Conservation (phyloP, 2,797 vertebrate genomes). For the Botia almorhae region DNA sequence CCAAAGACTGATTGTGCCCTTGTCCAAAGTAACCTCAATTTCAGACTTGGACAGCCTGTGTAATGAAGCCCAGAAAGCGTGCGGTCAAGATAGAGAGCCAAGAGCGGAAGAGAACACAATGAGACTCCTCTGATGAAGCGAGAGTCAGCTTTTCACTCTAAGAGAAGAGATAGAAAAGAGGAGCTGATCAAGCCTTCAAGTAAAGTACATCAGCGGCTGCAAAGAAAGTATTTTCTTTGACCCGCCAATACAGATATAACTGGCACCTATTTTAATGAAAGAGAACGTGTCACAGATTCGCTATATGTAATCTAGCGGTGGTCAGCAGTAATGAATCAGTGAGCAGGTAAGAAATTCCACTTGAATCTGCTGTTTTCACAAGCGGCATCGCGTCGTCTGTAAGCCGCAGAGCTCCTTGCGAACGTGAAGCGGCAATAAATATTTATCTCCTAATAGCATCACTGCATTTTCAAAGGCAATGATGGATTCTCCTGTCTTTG, state of each 20-base stretch:
- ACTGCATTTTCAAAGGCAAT: constrained; percentile 75
- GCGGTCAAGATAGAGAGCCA: constrained; percentile 35
- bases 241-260: constrained; percentile 20
- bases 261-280: constrained; percentile 38
- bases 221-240: constrained; percentile 24
- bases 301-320: constrained; percentile 4
- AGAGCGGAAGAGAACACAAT: constrained; percentile 27
- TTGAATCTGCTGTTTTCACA: constrained; percentile 29
- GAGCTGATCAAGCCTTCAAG: constrained; percentile 37
- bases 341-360: constrained; percentile 36
- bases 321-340: constrained; percentile 14
- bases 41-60: constrained; percentile 46
- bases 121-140: constrained; percentile 16
- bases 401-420: constrained; percentile 45
- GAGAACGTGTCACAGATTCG: constrained; percentile 9
- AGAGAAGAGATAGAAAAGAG: constrained; percentile 32
- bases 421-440: constrained; percentile 70
- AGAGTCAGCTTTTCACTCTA: background rate
- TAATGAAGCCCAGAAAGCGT: constrained; percentile 49
- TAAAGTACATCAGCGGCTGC: constrained; percentile 17
- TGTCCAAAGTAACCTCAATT: constrained; percentile 57
- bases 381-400: constrained; percentile 60
- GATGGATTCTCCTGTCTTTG: constrained; percentile 81
- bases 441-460: constrained; percentile 80
- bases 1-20: constrained; percentile 44